Percentiles rank a stretch among this genome's conserved stretches.
phyloP scores from a whole-genome alignment of 2,797 vertebrate species.

The Silurus lanzhouensis region DNA sequence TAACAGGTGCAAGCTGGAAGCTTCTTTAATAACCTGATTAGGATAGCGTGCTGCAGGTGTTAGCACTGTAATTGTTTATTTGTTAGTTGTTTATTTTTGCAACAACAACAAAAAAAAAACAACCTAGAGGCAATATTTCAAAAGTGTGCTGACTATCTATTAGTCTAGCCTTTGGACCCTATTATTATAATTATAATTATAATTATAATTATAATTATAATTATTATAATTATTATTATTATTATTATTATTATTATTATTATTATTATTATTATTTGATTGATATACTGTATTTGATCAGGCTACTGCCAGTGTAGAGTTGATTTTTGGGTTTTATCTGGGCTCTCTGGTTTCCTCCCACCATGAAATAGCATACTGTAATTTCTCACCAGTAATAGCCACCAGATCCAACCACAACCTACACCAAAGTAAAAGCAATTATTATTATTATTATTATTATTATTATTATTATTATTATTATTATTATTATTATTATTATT shows the following conservation, averaged over 20 bases:
- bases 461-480: too few relatives aligned
- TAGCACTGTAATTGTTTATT: not conserved
- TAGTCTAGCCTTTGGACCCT: not conserved
- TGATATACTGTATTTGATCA: not conserved
- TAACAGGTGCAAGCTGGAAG: not conserved
- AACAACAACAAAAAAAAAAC: too few relatives aligned
- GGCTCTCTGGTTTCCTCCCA: too few relatives aligned
- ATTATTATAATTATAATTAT: not conserved
- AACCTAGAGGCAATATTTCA: not conserved
- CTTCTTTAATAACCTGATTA: not conserved
- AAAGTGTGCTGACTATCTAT: not conserved
- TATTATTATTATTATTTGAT: too few relatives aligned
- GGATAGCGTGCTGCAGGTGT: not conserved
- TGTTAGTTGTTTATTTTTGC: not conserved
- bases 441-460: too few relatives aligned
- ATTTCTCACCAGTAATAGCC: too few relatives aligned
- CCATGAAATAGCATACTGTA: too few relatives aligned
- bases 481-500: too few relatives aligned
- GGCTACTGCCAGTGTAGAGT: not conserved
- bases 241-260: not conserved
- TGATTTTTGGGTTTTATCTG: too few relatives aligned
- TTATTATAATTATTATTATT: not conserved
- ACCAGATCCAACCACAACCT: too few relatives aligned
- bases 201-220: not conserved
- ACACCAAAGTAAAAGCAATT: too few relatives aligned